Evolutionary conservation across 1,140 invertebrate species (phyloP).

Genomic region (Argopecten irradians): DNA sequence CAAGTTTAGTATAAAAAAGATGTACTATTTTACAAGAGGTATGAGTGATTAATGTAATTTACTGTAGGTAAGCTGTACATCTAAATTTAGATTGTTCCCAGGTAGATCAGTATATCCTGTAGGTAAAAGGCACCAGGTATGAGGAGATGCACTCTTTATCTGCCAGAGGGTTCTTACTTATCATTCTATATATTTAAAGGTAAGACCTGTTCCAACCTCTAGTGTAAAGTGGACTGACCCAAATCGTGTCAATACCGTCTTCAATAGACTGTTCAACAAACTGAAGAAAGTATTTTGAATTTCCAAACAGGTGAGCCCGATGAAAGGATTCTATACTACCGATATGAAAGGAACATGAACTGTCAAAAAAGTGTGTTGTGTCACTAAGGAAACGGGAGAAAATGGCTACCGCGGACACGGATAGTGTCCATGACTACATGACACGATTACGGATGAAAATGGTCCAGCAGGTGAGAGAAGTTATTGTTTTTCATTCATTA

Average conservation of each 20-base stretch:
- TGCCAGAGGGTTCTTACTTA: not conserved
- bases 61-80: not conserved
- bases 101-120: not conserved
- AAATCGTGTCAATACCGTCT: not conserved
- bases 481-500: too few species aligned
- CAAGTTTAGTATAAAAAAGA: not conserved
- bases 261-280: not conserved
- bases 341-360: constrained; percentile 11
- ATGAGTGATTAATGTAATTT: not conserved
- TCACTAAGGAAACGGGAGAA: constrained; percentile 42
- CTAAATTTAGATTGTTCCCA: not conserved
- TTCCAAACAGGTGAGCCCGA: not conserved
- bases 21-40: not conserved
- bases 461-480: constrained; percentile 69
- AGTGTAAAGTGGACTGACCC: not conserved
- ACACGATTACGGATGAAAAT: constrained; percentile 68
- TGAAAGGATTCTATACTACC: not conserved
- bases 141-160: not conserved
- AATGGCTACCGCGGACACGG: constrained; percentile 67
- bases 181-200: constrained; percentile 8
- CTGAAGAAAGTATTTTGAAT: not conserved
- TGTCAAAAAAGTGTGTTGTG: constrained; percentile 32
- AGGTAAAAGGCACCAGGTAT: not conserved
- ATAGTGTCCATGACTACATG: constrained; percentile 69
- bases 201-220: not conserved